These are phyloP conservation scores for Penaeus chinensis DNA, from an alignment of 1,140 invertebrate species.

Conservation along the genomic window DNA sequence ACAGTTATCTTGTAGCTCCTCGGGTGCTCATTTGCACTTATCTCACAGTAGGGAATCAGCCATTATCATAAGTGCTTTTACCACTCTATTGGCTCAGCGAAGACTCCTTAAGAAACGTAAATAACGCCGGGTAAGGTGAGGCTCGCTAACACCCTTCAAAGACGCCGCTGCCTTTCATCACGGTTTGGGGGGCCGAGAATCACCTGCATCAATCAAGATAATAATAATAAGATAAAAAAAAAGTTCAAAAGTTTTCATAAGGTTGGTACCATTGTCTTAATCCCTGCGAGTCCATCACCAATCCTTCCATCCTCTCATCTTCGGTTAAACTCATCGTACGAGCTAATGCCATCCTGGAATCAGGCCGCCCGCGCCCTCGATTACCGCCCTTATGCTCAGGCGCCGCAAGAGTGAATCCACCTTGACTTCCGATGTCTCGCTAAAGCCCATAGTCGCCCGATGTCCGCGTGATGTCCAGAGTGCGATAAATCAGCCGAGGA, in stretches of 20 bases:
- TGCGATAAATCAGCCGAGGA: constrained; percentile 55
- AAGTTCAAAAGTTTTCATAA: constrained; percentile 35
- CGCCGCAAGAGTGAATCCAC: constrained; percentile 29
- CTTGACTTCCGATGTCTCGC: not conserved
- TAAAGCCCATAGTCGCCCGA: constrained; percentile 17
- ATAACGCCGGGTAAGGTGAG: constrained; percentile 22
- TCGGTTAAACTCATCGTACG: constrained; percentile 4
- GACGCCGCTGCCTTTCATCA: constrained; percentile 19
- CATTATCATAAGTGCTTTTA: constrained; percentile 52
- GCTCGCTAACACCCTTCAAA: constrained; percentile 18
- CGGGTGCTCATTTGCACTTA: constrained; percentile 39
- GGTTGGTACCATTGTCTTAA: constrained; percentile 48
- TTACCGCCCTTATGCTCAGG: constrained; percentile 16
- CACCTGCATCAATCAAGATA: constrained; percentile 28
- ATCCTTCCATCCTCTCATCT: constrained; percentile 48
- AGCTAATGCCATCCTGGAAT: constrained; percentile 42
- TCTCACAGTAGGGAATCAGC: constrained; percentile 40
- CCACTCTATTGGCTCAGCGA: constrained; percentile 34
- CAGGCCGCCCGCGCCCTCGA: not conserved
- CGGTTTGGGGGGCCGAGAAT: not conserved
- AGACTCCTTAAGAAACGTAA: constrained; percentile 27
- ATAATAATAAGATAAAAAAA: constrained; percentile 24
- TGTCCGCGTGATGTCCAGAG: constrained; percentile 39
- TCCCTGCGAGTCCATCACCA: constrained; percentile 45
- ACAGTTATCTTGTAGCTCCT: constrained; percentile 39